Evolutionary conservation across 2,888 invertebrate species (phyloP).

Genomic region (Hemithea aestivaria): DNA sequence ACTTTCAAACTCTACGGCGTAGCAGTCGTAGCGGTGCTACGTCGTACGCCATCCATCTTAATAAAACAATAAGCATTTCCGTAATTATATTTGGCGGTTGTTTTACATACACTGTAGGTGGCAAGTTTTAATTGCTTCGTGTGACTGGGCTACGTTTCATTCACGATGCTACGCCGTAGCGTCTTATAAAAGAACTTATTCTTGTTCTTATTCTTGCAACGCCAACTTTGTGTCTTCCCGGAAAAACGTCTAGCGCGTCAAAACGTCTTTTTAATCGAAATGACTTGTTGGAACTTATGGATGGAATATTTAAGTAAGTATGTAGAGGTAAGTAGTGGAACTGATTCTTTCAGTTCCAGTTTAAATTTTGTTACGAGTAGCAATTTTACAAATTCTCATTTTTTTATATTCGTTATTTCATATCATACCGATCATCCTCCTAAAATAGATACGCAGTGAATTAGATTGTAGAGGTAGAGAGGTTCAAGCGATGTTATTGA

Average conservation of each 20-base stretch:
- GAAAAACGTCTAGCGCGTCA: slow-evolving; percentile 36
- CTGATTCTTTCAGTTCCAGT: too few relatives aligned
- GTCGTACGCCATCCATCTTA: slow-evolving; percentile 1
- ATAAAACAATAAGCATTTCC: slow-evolving; percentile 21
- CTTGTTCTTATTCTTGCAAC: slow-evolving; percentile 41
- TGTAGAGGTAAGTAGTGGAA: too few relatives aligned
- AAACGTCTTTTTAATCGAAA: slow-evolving; percentile 43
- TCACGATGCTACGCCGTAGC: slow-evolving; percentile 38
- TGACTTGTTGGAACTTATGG: slow-evolving; percentile 33
- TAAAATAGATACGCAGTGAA: too few relatives aligned
- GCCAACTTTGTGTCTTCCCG: slow-evolving; percentile 39
- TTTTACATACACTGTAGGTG: slow-evolving; percentile 28
- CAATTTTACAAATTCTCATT: too few relatives aligned
- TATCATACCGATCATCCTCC: too few relatives aligned
- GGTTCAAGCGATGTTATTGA: too few relatives aligned
- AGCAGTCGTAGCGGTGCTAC: slow-evolving; percentile 3
- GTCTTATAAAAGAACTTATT: slow-evolving; percentile 48
- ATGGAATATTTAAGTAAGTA: slow-evolving; percentile 37
- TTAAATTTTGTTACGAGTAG: too few relatives aligned
- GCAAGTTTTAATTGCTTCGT: slow-evolving; percentile 59
- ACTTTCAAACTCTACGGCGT: background rate
- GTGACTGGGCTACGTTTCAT: slow-evolving; percentile 38
- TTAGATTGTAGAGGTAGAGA: too few relatives aligned
- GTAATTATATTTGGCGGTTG: slow-evolving; percentile 35
- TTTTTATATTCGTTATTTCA: too few relatives aligned